A percentile compares a stretch with the other conserved stretches of the same genome.
Conservation (phyloP, 1,140 invertebrate species). For the Psix sp. region DNA sequence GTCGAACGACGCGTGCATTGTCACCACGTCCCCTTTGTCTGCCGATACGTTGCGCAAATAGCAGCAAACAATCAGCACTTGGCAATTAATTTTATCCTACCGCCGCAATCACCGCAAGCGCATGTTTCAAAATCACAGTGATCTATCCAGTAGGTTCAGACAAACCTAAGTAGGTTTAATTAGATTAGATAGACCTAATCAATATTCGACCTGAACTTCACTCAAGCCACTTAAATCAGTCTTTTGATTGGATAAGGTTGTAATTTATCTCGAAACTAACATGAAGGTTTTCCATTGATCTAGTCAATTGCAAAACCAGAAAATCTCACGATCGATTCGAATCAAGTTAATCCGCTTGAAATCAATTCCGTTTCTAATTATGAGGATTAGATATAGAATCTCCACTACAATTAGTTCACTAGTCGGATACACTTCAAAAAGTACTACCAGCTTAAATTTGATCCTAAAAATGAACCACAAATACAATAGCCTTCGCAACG, state of each 20-base stretch:
- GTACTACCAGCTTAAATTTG: no score
- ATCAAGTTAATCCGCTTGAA: no score
- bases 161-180: slow-evolving; percentile 8
- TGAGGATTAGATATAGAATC: no score
- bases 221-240: background rate
- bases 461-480: no score
- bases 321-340: no score
- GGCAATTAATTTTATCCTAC: slow-evolving; percentile 35
- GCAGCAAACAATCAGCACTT: slow-evolving; percentile 21
- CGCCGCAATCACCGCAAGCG: slow-evolving; percentile 1
- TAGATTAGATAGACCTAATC: slow-evolving; percentile 8
- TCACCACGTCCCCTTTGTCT: slow-evolving; percentile 11
- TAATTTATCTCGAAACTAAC: background rate
- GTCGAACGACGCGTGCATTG: slow-evolving; percentile 23
- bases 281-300: no score
- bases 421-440: no score
- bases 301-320: no score
- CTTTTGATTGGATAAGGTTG: background rate
- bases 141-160: slow-evolving; percentile 7
- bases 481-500: slow-evolving; percentile 1
- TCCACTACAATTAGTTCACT: no score
- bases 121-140: slow-evolving; percentile 8
- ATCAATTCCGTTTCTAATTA: no score
- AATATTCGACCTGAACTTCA: background rate
- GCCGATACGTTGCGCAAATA: slow-evolving; percentile 11